phyloP scores from a whole-genome alignment of 1,140 invertebrate species.

The Drosophila miranda region DNA sequence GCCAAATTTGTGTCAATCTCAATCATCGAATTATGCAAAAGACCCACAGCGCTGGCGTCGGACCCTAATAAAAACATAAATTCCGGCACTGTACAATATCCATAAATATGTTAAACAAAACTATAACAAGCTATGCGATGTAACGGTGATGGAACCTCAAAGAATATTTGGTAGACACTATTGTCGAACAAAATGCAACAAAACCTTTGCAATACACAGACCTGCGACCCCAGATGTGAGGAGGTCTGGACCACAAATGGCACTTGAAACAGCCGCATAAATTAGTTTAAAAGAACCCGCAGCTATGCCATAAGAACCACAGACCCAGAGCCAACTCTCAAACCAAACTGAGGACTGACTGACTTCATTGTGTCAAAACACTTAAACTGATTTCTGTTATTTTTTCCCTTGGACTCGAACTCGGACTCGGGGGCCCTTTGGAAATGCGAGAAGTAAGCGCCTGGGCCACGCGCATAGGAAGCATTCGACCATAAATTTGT shows the following conservation, averaged over 20 bases:
- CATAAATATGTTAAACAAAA: constrained; percentile 77
- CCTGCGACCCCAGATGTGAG: constrained; percentile 17
- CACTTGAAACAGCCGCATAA: constrained; percentile 72
- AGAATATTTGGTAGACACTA: constrained; percentile 34
- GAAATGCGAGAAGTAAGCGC: constrained; percentile 60
- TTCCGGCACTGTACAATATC: constrained; percentile 28
- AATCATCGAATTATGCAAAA: constrained; percentile 59
- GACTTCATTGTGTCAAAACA: constrained; percentile 75
- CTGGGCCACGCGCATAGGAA: constrained; percentile 46
- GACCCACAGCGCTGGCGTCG: constrained; percentile 50
- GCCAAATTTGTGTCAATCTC: constrained; percentile 43
- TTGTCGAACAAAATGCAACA: constrained; percentile 70
- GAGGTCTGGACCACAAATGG: constrained; percentile 71
- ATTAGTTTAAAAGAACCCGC: constrained; percentile 68
- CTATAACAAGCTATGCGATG: constrained; percentile 57
- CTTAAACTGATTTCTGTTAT: constrained; percentile 66
- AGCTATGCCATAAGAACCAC: constrained; percentile 16
- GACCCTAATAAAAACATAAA: constrained; percentile 72
- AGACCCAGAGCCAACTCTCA: background rate
- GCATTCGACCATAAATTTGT: constrained; percentile 64
- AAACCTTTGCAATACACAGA: constrained; percentile 61
- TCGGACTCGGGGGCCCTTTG: constrained; percentile 2
- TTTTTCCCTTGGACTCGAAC: background rate
- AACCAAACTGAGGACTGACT: constrained; percentile 43
- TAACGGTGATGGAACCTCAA: constrained; percentile 34